These are phyloP conservation scores for Columbina picui DNA, from an alignment of 2,113 vertebrate species.

Conservation along the genomic window DNA sequence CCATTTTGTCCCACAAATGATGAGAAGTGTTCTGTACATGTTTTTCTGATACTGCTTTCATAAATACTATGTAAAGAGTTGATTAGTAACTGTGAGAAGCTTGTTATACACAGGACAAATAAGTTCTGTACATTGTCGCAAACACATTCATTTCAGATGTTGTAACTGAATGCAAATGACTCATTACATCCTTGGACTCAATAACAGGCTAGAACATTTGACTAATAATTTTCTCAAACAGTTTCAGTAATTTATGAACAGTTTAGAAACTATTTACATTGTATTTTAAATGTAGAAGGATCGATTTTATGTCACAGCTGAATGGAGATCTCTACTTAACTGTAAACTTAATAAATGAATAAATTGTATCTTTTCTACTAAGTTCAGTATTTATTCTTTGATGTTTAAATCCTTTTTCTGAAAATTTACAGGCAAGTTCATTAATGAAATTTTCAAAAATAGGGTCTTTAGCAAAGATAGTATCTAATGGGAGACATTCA, in stretches of 20 bases:
- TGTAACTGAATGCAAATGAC: not conserved
- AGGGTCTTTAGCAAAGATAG: not conserved
- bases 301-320: constrained; percentile 6
- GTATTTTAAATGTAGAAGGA: not conserved
- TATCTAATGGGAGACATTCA: not conserved
- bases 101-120: not conserved
- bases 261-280: constrained; percentile 11
- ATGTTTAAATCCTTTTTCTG: not conserved
- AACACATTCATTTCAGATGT: not conserved
- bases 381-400: not conserved
- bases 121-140: not conserved
- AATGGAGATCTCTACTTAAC: constrained; percentile 22
- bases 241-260: constrained; percentile 47
- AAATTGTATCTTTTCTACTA: constrained; percentile 15
- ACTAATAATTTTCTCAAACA: constrained; percentile 15
- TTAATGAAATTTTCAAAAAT: not conserved
- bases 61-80: not conserved
- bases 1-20: not conserved
- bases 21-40: not conserved
- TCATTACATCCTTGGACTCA: not conserved
- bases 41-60: not conserved
- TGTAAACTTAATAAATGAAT: constrained; percentile 14
- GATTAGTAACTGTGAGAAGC: not conserved
- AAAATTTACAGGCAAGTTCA: not conserved
- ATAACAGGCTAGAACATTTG: not conserved